Percentiles rank a stretch among this genome's conserved stretches.
Conservation (phyloP, 2,113 vertebrate genomes). For the Oncorhynchus masou region DNA sequence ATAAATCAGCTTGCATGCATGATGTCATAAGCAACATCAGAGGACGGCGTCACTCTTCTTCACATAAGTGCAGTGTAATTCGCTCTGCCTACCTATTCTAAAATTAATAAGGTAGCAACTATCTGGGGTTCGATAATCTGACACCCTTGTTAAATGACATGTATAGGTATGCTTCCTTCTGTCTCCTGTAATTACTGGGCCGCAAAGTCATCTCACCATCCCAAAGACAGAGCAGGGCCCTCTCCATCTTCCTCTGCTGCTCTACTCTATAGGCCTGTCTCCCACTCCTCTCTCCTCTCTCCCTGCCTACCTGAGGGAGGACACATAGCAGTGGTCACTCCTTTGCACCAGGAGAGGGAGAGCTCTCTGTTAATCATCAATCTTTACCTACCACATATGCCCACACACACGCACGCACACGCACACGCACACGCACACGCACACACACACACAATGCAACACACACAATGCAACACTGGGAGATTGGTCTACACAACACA, state of each 20-base stretch:
- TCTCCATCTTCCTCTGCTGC: neutral
- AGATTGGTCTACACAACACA: neutral
- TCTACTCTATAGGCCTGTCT: neutral
- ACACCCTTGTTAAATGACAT: neutral
- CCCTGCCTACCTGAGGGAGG: neutral
- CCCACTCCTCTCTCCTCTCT: neutral
- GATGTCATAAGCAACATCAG: constrained; percentile 33
- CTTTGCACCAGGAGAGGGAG: neutral
- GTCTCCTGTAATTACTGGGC: neutral
- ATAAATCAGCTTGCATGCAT: constrained; percentile 46
- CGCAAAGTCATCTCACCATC: neutral
- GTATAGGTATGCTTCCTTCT: neutral
- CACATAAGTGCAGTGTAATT: constrained; percentile 46
- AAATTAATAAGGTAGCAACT: constrained; percentile 43
- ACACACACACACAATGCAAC: constrained; percentile 23
- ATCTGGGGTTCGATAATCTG: constrained; percentile 37
- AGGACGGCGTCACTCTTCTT: constrained; percentile 32
- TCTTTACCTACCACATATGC: constrained; percentile 17
- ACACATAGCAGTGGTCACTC: neutral
- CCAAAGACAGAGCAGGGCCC: neutral
- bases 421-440: constrained; percentile 40
- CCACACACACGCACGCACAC: constrained; percentile 7
- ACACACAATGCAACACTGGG: constrained; percentile 1
- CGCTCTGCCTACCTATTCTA: constrained; percentile 43
- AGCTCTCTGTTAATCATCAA: constrained; percentile 18